A percentile compares a stretch with the other conserved stretches of the same genome.
Evolutionary conservation across 1,140 invertebrate genomes (phyloP).

Genomic region (Periplaneta americana): DNA sequence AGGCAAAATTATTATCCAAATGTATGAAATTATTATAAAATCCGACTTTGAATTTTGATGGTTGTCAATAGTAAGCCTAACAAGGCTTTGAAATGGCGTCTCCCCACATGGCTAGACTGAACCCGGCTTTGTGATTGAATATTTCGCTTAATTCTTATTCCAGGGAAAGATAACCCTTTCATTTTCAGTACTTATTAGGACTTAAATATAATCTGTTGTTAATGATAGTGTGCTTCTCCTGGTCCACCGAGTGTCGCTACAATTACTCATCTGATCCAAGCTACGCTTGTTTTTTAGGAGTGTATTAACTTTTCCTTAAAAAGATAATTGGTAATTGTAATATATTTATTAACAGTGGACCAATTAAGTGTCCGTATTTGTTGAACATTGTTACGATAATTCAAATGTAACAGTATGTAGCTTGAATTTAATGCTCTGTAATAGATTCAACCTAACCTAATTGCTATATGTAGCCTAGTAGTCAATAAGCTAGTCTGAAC

Average conservation of each 20-base stretch:
- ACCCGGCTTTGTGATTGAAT: constrained; percentile 16
- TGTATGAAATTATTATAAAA: neutral
- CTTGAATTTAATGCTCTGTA: neutral
- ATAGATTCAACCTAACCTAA: neutral
- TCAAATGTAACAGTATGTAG: neutral
- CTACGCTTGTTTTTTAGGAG: neutral
- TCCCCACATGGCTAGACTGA: constrained; percentile 18
- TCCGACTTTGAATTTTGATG: constrained; percentile 11
- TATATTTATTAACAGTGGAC: neutral
- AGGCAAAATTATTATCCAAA: neutral
- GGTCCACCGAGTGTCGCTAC: neutral
- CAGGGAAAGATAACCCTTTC: neutral
- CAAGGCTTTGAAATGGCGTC: constrained; percentile 22
- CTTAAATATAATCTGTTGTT: neutral
- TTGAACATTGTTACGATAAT: neutral
- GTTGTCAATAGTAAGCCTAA: constrained; percentile 21
- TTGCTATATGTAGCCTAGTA: no score
- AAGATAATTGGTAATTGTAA: neutral
- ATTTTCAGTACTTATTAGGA: neutral
- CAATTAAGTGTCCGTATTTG: neutral
- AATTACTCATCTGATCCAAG: neutral
- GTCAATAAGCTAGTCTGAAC: no score
- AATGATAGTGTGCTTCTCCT: neutral
- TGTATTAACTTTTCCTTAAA: neutral
- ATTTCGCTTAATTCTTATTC: neutral